Conservation (phyloP, 1,140 invertebrate genomes). For the Papilio helenus region DNA sequence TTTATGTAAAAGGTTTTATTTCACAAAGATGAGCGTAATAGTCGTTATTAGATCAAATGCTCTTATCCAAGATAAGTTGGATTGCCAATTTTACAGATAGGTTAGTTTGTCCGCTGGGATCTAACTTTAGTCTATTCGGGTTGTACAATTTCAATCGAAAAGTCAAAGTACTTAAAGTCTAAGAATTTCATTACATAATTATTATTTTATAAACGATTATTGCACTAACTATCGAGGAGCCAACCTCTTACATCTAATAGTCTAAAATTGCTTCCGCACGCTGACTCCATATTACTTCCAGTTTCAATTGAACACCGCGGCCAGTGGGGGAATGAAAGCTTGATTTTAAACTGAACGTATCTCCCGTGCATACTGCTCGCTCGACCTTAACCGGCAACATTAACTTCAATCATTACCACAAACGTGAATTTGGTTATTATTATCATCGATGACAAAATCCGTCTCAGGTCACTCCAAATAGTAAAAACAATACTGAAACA, state of each 20-base stretch:
- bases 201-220: conserved; percentile 55
- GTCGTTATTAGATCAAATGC: too few species aligned
- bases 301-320: conserved; percentile 66
- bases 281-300: conserved; percentile 43
- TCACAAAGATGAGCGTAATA: too few species aligned
- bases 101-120: too few species aligned
- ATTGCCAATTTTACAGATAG: too few species aligned
- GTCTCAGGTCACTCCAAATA: too few species aligned
- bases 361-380: neutral
- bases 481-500: too few species aligned
- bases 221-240: conserved; percentile 66
- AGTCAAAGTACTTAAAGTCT: conserved; percentile 71
- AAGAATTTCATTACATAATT: conserved; percentile 55
- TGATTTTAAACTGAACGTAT: neutral
- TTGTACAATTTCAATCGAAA: conserved; percentile 79
- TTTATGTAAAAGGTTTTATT: too few species aligned
- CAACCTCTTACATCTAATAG: conserved; percentile 55
- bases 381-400: neutral
- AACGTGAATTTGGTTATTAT: neutral
- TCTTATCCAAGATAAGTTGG: too few species aligned
- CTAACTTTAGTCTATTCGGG: conserved; percentile 80
- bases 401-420: neutral
- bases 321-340: conserved; percentile 42
- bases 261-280: conserved; percentile 67
- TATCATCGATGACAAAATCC: neutral